phyloP scores from a whole-genome alignment of 2,113 vertebrate genomes.

The Psophia crepitans region DNA sequence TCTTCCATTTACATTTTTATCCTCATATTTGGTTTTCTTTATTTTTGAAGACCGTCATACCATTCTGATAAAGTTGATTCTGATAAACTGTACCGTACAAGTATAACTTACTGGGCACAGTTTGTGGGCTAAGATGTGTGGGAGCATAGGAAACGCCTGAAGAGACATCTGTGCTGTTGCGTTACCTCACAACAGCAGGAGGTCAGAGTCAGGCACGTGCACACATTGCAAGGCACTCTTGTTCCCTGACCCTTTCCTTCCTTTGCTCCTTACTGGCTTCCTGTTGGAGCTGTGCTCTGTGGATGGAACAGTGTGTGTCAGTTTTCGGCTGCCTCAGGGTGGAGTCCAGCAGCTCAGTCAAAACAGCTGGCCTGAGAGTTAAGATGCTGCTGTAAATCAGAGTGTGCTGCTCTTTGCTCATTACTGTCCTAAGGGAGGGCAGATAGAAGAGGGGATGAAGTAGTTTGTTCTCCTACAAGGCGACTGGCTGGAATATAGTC shows the following conservation, averaged over 20 bases:
- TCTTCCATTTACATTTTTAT: neutral
- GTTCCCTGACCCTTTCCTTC: neutral
- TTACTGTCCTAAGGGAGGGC: neutral
- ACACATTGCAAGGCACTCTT: neutral
- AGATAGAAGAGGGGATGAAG: neutral
- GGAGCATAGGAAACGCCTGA: neutral
- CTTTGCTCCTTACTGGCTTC: neutral
- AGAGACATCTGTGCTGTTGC: neutral
- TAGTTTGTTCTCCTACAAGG: neutral
- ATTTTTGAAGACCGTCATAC: neutral
- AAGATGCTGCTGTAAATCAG: neutral
- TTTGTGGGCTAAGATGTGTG: neutral
- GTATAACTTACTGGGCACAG: neutral
- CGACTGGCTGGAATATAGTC: neutral
- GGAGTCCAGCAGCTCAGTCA: neutral
- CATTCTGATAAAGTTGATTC: neutral
- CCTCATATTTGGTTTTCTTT: rapidly evolving
- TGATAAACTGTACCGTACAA: neutral
- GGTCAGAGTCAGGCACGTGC: neutral
- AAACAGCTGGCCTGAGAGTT: neutral
- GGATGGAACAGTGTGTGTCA: neutral
- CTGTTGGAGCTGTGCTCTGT: rapidly evolving
- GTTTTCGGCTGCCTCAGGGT: neutral
- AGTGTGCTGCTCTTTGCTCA: neutral
- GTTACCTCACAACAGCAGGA: neutral